phyloP scores from a whole-genome alignment of 1,140 invertebrate species.

The Drosophila fuyamai region DNA sequence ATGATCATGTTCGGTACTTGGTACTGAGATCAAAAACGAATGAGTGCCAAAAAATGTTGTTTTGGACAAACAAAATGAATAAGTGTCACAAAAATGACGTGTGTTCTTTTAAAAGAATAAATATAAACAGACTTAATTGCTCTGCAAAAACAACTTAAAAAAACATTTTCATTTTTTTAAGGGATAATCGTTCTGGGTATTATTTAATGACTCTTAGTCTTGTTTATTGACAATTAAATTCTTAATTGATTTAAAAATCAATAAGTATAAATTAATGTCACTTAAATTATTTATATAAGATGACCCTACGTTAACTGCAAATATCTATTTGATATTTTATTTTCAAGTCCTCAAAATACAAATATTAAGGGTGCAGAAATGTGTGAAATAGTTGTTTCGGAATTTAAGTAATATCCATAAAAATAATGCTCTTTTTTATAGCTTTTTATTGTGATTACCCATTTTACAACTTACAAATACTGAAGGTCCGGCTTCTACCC shows the following conservation, averaged over 20 bases:
- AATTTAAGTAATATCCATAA: background rate
- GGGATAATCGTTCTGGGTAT: background rate
- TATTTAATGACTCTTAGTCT: no score
- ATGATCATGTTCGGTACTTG: constrained; percentile 35
- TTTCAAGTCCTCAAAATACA: background rate
- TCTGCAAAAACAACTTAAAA: background rate
- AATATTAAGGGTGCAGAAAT: background rate
- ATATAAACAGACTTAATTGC: background rate
- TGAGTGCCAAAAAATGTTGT: background rate
- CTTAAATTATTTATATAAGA: no score
- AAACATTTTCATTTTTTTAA: no score
- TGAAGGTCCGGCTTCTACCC: background rate
- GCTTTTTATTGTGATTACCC: background rate
- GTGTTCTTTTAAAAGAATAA: constrained; percentile 7
- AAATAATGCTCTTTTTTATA: background rate
- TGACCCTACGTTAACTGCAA: no score
- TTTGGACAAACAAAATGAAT: background rate
- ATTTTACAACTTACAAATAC: background rate
- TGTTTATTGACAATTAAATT: no score
- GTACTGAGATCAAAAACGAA: constrained; percentile 2
- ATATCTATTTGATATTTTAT: no score
- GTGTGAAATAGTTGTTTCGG: constrained; percentile 1
- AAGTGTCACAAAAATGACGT: background rate
- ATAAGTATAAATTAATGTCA: no score
- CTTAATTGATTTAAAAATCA: no score